Conservation (phyloP, 2,888 invertebrate species). For the Tuta absoluta region DNA sequence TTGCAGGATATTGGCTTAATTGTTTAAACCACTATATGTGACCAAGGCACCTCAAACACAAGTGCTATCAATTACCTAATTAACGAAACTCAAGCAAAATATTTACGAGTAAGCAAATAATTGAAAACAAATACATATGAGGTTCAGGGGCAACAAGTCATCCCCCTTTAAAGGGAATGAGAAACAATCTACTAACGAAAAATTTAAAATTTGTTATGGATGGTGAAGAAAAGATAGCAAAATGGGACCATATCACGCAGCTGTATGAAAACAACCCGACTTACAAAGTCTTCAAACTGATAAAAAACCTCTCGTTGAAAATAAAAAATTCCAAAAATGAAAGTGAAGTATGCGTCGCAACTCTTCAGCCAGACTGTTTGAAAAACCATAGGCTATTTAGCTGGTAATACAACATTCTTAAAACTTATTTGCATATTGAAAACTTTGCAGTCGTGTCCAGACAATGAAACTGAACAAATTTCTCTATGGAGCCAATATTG, state of each 20-base stretch:
- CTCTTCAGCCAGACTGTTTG: slow-evolving; percentile 42
- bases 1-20: slow-evolving; percentile 37
- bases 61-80: slow-evolving; percentile 33
- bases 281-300: too few species aligned
- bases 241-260: too few species aligned
- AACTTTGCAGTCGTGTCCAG: too few species aligned
- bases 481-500: too few species aligned
- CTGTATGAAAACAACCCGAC: too few species aligned
- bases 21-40: slow-evolving; percentile 40
- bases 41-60: slow-evolving; percentile 40
- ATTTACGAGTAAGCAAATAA: slow-evolving; percentile 30
- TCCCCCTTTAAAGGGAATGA: neutral
- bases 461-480: too few species aligned
- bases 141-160: neutral
- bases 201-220: too few species aligned
- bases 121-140: neutral
- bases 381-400: slow-evolving; percentile 39
- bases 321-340: slow-evolving; percentile 37
- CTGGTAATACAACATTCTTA: slow-evolving; percentile 30
- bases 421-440: slow-evolving; percentile 24
- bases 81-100: slow-evolving; percentile 34
- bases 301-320: too few species aligned
- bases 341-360: slow-evolving; percentile 40
- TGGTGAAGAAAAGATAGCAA: too few species aligned
- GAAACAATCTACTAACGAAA: too few species aligned